Evolutionary conservation across 2,888 invertebrate genomes (phyloP), one percentile per base, ranked within the genome.

Genomic region (Polylopha cassiicola): DNA sequence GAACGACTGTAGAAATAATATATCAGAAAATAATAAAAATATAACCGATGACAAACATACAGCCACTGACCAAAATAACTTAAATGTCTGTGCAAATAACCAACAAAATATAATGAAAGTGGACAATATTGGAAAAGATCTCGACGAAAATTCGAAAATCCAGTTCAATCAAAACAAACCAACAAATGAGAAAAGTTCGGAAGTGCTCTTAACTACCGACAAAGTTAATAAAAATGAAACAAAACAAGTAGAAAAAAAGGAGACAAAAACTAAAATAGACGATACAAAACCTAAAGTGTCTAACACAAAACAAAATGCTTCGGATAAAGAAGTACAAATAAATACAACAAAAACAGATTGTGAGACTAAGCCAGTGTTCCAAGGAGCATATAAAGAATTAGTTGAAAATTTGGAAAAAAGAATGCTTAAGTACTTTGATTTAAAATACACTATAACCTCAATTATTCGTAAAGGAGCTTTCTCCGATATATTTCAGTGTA

Each of bases 401-500:
- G 9, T 30, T 32, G 31, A 15, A 14, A 29, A 38, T 20, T 30
- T 65, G 28, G 54, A 65, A 49, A 13, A 29, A 10, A 46, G 33
- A 33, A 48, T 70, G 45, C 36, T 20, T 1, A 3, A 38, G 3
- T 46, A 41, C 16, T 47, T 66, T 11, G 34, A 53, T 1, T 21
- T 37, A 29, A 44, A 58, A 16, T 53, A 48, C 20, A 57, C 37
- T 15, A 31, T 69, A 2, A 44, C 41, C 3, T 42, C 50, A 9
- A 3, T 59, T 13, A 54, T 72, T 42, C 57, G 53, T 7, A 14
- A 18, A 1, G 78, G 78, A 7, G 48, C 37, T 43, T 71, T 51
- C 47, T 73, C 76, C 1, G 55, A 43, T 32, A 59, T 78, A 44
- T 72, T 57, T 33, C 52, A 55, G 33, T 71, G 61, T 37, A 48